Evolutionary conservation across 2,888 invertebrate species (phyloP).

Genomic region (Caenorhabditis zanzibari): DNA sequence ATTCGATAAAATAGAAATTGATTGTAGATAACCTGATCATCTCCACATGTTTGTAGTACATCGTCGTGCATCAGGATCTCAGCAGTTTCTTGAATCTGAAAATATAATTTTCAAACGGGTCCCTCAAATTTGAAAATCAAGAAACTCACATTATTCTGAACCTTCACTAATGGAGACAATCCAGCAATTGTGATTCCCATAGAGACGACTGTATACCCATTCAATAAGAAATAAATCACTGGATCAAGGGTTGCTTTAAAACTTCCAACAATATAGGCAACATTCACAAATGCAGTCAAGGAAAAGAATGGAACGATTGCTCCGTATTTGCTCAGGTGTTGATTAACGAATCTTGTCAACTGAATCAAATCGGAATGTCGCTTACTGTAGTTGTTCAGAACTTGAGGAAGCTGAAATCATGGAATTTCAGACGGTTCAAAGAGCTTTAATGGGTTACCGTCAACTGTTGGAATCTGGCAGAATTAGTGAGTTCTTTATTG

Average conservation of each 20-base stretch:
- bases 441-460: slow-evolving; percentile 2
- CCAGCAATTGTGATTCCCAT: slow-evolving; percentile 46
- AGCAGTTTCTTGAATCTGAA: slow-evolving; percentile 60
- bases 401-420: slow-evolving; percentile 58
- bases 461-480: slow-evolving; percentile 62
- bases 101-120: not conserved
- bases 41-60: slow-evolving; percentile 63
- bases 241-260: slow-evolving; percentile 29
- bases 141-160: slow-evolving; percentile 55
- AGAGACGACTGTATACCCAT: slow-evolving; percentile 33
- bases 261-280: slow-evolving; percentile 46
- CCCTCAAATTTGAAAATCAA: no score
- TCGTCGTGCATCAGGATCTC: slow-evolving; percentile 68
- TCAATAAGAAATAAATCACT: slow-evolving; percentile 17
- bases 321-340: slow-evolving; percentile 44
- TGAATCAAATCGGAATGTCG: slow-evolving; percentile 66
- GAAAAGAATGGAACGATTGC: slow-evolving; percentile 57
- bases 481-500: slow-evolving; percentile 63
- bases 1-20: not conserved
- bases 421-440: no score
- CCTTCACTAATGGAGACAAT: slow-evolving; percentile 36
- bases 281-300: slow-evolving; percentile 41
- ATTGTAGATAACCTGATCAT: slow-evolving; percentile 44
- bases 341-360: slow-evolving; percentile 46
- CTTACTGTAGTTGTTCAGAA: slow-evolving; percentile 62